Evolutionary conservation across 2,113 vertebrate genomes (phyloP).

Genomic region (Anas platyrhynchos): DNA sequence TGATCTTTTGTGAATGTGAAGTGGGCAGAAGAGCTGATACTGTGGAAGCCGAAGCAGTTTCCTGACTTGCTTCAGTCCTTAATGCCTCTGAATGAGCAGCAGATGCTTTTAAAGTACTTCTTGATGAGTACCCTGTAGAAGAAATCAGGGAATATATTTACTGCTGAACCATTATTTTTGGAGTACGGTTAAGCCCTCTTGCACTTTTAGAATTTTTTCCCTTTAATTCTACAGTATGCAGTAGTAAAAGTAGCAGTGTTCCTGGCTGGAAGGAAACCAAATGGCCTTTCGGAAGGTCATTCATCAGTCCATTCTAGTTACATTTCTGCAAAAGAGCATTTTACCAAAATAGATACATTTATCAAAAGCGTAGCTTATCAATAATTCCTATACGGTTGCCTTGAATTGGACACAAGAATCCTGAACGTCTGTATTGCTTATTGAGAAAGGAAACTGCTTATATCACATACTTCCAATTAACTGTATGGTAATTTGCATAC

Average conservation of each 20-base stretch:
- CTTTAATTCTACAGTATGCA: neutral
- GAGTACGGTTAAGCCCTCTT: neutral
- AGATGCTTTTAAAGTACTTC: slow-evolving; percentile 29
- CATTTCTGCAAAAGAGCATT: neutral
- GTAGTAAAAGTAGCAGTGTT: neutral
- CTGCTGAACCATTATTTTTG: neutral
- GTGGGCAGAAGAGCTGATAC: neutral
- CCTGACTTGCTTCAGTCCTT: neutral
- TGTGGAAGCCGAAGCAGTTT: rapidly evolving
- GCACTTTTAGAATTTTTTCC: neutral
- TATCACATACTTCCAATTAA: neutral
- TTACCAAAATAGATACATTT: neutral
- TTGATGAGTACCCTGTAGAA: slow-evolving; percentile 25
- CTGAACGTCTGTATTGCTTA: neutral
- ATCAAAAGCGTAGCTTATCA: neutral
- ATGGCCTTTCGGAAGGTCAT: neutral
- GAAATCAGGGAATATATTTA: neutral
- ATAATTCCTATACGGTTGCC: neutral
- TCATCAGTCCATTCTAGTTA: neutral
- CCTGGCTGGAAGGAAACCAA: neutral
- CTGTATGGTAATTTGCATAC: neutral
- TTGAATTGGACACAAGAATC: neutral
- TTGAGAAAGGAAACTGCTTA: neutral
- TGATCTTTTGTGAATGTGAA: neutral
- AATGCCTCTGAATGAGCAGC: neutral